Evolutionary conservation across 2,797 vertebrate genomes (phyloP).

Genomic region (Hafferia zeledoni): DNA sequence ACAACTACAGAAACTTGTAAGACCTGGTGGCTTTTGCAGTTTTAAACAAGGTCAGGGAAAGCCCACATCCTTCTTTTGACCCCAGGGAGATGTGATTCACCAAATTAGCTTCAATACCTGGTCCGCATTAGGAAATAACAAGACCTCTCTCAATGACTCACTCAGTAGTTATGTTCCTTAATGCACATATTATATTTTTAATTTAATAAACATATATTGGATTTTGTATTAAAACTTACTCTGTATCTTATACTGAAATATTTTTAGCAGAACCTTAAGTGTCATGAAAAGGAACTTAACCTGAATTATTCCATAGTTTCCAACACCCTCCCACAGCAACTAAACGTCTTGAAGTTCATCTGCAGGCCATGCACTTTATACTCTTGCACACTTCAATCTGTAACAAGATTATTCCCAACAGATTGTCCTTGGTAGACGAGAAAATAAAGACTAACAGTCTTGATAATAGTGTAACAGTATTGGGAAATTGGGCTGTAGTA

Average conservation of each 20-base stretch:
- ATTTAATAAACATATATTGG: background rate
- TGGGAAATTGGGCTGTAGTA: too few relatives aligned
- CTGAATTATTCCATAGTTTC: background rate
- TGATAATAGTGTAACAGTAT: too few relatives aligned
- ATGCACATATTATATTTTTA: background rate
- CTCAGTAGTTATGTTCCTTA: background rate
- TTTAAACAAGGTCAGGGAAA: background rate
- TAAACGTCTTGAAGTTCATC: background rate
- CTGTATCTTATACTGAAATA: background rate
- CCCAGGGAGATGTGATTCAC: background rate
- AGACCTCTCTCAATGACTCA: background rate
- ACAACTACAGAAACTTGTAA: background rate
- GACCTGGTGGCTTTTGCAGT: background rate
- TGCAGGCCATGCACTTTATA: background rate
- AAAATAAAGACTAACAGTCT: background rate
- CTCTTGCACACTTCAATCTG: background rate
- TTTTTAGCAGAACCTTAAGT: background rate
- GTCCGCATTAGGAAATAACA: background rate
- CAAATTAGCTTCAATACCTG: background rate
- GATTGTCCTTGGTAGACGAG: background rate
- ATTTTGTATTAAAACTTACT: background rate
- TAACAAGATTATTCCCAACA: background rate
- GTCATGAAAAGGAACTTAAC: background rate
- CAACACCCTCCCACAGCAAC: fast-evolving
- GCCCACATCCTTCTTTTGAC: background rate